Evolutionary conservation across 2,888 invertebrate genomes (phyloP), one percentile per base, ranked within the genome.

Genomic region (Boloria euphrosyne): DNA sequence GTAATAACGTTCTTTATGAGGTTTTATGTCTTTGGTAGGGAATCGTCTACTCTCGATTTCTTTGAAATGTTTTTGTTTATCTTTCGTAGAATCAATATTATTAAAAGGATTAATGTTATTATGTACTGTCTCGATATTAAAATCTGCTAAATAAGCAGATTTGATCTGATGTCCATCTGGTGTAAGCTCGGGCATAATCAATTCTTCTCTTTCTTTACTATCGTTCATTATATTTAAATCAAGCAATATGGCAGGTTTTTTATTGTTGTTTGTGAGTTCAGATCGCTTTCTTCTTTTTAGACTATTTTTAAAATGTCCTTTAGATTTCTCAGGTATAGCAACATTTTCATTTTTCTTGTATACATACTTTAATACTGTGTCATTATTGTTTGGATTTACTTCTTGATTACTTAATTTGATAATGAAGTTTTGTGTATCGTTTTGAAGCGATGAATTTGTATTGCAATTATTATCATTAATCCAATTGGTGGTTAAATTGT

Each of bases 61-160:
- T 68, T 76, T 69, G 53, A 18, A 38, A 66, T 69, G 75, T 50
- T 68, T 71, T 52, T 22, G 50, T 58, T n/a, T 72, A 64, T 22
- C 63, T 68, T 68, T 67, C 57, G 59, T 73, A 18, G 14, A 62
- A 22, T 51, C 70, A 17, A 67, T 60, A 54, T 65, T 62, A 55
- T 66, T 69, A 49, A 38, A 47, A 46, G 70, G 62, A 49, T 73
- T 67, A 55, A 60, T 62, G 58, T 71, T 72, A 16, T 76, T 77
- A 73, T 90, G 90, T 47, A 81, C 71, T 1, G 89, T 86, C 77
- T 87, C 81, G 62, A 90, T 85, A 60, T 84, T 83, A 68, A 87
- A 90, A 75, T 90, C 84, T 49, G 89, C 89, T 76, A 90, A 76
- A 57, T 82, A 76, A 3, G 82, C 78, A 44, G 74, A 74, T 70